Percentiles rank a stretch among this genome's conserved stretches.
Conservation (phyloP, 2,797 vertebrate genomes). For the Cuniculus paca region DNA sequence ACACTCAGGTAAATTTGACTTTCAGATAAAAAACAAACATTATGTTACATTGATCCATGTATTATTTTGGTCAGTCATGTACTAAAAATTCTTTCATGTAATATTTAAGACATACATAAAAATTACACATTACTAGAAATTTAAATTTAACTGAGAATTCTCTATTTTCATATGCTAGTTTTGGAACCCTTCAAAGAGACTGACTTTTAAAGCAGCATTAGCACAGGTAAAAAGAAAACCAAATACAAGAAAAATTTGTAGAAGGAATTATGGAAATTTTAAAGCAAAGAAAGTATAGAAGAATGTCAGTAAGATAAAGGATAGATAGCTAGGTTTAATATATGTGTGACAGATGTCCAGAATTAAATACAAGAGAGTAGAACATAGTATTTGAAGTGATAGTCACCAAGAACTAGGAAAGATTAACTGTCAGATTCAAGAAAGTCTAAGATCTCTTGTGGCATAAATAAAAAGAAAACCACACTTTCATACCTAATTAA, state of each 20-base stretch:
- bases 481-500: background rate
- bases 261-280: background rate
- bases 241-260: background rate
- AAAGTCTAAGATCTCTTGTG: background rate
- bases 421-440: background rate
- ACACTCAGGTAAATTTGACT: background rate
- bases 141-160: background rate
- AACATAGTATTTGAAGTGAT: background rate
- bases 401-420: background rate
- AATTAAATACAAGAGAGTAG: background rate
- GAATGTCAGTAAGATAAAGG: background rate
- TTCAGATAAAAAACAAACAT: background rate
- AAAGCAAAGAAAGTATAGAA: background rate
- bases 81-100: background rate
- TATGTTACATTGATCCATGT: background rate
- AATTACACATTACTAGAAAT: background rate
- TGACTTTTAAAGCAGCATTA: background rate
- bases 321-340: background rate
- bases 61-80: background rate
- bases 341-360: background rate
- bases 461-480: background rate
- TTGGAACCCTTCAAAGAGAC: background rate
- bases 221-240: background rate
- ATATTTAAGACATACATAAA: background rate
- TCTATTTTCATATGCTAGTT: background rate